Evolutionary conservation across 35 echinoderm and acorn worm genomes (phyloP), one percentile per base, ranked within the genome.

Genomic region (Ophiothrix spiculata): DNA sequence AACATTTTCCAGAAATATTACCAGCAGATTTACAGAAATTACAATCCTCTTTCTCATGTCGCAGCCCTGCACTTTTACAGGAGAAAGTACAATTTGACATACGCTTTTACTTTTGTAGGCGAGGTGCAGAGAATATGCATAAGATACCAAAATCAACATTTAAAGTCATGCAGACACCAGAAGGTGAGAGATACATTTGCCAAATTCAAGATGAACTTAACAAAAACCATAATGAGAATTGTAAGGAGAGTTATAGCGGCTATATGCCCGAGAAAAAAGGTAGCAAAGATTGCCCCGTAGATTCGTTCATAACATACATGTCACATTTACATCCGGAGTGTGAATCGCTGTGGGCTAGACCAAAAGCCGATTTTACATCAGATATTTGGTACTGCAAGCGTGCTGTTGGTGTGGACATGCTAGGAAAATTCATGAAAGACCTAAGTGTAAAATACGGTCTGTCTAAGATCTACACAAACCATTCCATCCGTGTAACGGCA

Each of bases 401-500:
- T 0, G n/a, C 35, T 84, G 0, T 84, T 0, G 81, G 81, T 0
- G 0, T 84, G 0, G 54, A 64, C 3, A 69, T 33, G 19, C 39
- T 84, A 0, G 29, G 60, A 3, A 35, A 0, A 64, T 84, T 84
- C 54, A 84, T 84, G 81, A 84, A 84, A 16, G 60, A 73, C 28
- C 0, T 36, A 0, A 84, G 81, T 69, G 11, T 33, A 35, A 84
- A 84, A 29, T 69, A 84, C 35, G 0, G 1, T 0, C 23, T 69
- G 0, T 84, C 81, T 64, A 46, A 69, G 36, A 2, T 73, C 0
- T 84, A 84, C 38, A 84, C 81, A 0, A 84, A 84, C 81, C 81
- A 84, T 69, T 84, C 81, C 35, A 34, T 84, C 21, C 81, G 46
- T 35, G 81, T 84, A 16, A 84, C 81, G 32, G 81, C 29, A 64